A percentile compares a stretch with the other conserved stretches of the same genome.
Conservation (phyloP, 2,113 vertebrate species). For the Ammodytes marinus region DNA sequence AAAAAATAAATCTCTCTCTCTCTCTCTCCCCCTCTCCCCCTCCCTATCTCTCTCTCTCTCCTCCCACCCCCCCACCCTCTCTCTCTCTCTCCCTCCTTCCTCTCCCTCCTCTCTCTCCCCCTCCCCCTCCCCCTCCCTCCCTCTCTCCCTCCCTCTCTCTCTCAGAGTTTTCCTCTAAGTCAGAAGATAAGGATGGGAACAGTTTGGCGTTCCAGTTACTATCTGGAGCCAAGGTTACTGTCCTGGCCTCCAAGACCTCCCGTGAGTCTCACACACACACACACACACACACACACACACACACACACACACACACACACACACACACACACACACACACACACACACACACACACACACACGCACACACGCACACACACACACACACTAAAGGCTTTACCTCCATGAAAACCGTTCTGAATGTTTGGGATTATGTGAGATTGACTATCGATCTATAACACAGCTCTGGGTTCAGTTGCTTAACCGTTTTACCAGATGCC, state of each 20-base stretch:
- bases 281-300: too few relatives aligned
- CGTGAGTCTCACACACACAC: conserved; percentile 86
- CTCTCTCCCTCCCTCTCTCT: conserved; percentile 21
- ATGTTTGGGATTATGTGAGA: neutral
- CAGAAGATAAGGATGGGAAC: conserved; percentile 90
- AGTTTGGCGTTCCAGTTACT: conserved; percentile 92
- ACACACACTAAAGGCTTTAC: neutral
- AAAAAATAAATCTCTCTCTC: too few relatives aligned
- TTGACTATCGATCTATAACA: neutral
- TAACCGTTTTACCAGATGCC: neutral
- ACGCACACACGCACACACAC: too few relatives aligned
- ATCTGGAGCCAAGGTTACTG: conserved; percentile 89
- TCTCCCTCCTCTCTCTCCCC: too few relatives aligned
- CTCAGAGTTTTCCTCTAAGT: conserved; percentile 89
- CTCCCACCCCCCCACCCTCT: too few relatives aligned
- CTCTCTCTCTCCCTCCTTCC: conserved; percentile 13
- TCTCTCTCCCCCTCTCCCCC: too few relatives aligned
- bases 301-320: too few relatives aligned
- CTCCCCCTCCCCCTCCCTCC: too few relatives aligned
- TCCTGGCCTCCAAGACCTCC: conserved; percentile 95
- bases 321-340: too few relatives aligned
- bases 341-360: too few relatives aligned
- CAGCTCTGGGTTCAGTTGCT: neutral
- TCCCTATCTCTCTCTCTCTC: neutral
- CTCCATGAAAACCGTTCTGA: neutral